A percentile compares a stretch with the other conserved stretches of the same genome.
These are phyloP conservation scores for Galbula dea DNA, from an alignment of 2,113 vertebrate species.

Conservation along the genomic window DNA sequence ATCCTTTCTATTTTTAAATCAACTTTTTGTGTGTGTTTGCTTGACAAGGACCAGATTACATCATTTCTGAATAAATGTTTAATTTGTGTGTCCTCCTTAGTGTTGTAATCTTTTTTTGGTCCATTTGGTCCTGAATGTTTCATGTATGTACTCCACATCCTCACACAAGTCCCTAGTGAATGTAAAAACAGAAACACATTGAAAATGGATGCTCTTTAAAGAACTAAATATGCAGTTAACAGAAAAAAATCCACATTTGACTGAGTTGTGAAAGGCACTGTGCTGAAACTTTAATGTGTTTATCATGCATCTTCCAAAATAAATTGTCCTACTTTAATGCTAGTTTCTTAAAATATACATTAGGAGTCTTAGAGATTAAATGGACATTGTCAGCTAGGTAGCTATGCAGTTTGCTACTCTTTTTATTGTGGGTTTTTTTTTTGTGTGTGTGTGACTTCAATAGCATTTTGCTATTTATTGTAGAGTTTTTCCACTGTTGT, in stretches of 20 bases:
- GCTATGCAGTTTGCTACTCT: neutral
- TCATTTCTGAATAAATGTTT: conserved; percentile 64
- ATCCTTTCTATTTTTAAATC: conserved; percentile 21
- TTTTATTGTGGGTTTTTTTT: neutral
- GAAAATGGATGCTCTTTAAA: conserved; percentile 42
- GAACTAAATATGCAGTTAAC: conserved; percentile 27
- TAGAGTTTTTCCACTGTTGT: neutral
- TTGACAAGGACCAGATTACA: conserved; percentile 49
- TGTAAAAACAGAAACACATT: conserved; percentile 19
- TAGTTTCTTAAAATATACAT: conserved; percentile 41
- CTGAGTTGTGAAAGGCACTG: neutral
- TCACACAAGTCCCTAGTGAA: conserved; percentile 10
- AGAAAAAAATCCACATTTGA: conserved; percentile 5
- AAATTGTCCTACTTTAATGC: conserved; percentile 46
- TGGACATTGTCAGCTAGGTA: neutral
- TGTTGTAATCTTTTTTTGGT: conserved; percentile 62
- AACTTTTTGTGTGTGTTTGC: neutral
- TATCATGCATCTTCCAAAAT: conserved; percentile 37
- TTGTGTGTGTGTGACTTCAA: neutral
- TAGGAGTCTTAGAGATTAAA: conserved; percentile 13
- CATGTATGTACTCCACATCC: conserved; percentile 46
- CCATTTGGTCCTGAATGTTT: conserved; percentile 64
- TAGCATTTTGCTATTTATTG: neutral
- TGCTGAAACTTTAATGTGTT: conserved; percentile 60
- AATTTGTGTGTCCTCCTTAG: conserved; percentile 58